Conservation (phyloP, 2,113 vertebrate genomes). For the Mobula birostris region DNA sequence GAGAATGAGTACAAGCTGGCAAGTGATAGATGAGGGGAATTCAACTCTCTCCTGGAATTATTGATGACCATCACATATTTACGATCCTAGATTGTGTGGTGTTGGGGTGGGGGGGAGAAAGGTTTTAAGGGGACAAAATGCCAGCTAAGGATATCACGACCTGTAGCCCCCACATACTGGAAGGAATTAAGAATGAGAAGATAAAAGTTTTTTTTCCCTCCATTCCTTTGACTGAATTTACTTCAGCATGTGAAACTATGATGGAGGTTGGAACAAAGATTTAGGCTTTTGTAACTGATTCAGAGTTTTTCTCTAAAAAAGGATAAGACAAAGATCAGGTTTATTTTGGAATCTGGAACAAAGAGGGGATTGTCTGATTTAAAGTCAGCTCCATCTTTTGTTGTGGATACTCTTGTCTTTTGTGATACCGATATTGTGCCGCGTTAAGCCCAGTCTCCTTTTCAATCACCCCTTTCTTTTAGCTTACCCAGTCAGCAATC, state of each 20-base stretch:
- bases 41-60: not conserved
- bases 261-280: not conserved
- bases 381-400: slow-evolving; percentile 17
- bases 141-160: not conserved
- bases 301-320: not conserved
- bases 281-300: not conserved
- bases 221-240: not conserved
- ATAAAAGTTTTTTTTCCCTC: not conserved
- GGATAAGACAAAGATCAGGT: not conserved
- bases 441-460: not conserved
- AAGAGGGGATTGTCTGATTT: slow-evolving; percentile 5
- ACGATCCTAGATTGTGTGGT: not conserved
- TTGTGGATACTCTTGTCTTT: not conserved
- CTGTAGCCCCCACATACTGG: not conserved
- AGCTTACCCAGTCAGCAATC: not conserved
- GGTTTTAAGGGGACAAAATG: not conserved
- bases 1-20: no score
- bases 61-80: no score
- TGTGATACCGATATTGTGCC: slow-evolving; percentile 18
- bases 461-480: slow-evolving; percentile 25
- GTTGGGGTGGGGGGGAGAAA: not conserved
- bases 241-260: not conserved
- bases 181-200: not conserved
- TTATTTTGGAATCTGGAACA: not conserved
- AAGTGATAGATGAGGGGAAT: no score